Percentiles rank a stretch among this genome's conserved stretches.
These are phyloP conservation scores for Meiosimyza platycephala DNA, from an alignment of 2,888 invertebrate genomes.

Conservation along the genomic window DNA sequence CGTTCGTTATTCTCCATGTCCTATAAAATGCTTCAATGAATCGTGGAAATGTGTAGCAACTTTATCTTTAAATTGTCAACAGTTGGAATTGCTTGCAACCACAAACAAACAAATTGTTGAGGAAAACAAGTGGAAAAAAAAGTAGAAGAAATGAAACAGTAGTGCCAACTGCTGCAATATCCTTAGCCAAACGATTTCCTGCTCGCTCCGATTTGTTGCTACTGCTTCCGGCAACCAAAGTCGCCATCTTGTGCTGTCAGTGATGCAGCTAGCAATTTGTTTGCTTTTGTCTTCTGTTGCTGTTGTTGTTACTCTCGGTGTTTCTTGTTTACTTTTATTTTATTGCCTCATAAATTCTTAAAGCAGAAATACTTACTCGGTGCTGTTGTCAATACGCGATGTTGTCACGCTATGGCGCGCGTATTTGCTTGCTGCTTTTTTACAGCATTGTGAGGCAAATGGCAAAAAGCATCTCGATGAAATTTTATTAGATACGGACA, in stretches of 20 bases:
- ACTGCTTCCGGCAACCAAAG: conserved; percentile 5
- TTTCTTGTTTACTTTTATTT: conserved; percentile 21
- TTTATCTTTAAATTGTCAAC: conserved; percentile 16
- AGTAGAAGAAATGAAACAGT: not conserved
- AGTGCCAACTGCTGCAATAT: conserved; percentile 7
- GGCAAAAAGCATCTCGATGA: too few species aligned
- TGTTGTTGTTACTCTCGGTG: not conserved
- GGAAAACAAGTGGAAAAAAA: not conserved
- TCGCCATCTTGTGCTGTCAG: conserved; percentile 15
- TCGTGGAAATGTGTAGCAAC: not conserved
- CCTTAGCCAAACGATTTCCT: conserved; percentile 10
- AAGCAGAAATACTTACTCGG: conserved; percentile 5
- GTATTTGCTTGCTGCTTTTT: too few species aligned
- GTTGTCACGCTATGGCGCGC: not conserved
- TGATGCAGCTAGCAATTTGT: too few species aligned
- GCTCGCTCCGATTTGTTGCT: not conserved
- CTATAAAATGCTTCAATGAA: too few species aligned
- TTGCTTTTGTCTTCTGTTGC: not conserved
- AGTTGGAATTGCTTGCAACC: conserved; percentile 16
- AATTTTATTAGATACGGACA: too few species aligned
- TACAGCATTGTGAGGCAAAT: too few species aligned
- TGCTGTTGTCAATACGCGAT: conserved; percentile 23
- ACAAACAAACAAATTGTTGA: conserved; percentile 14
- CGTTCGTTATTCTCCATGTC: too few species aligned
- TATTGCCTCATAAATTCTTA: conserved; percentile 36